These are phyloP conservation scores for Lasiurus cinereus DNA, from an alignment of 2,113 vertebrate genomes.

Conservation along the genomic window DNA sequence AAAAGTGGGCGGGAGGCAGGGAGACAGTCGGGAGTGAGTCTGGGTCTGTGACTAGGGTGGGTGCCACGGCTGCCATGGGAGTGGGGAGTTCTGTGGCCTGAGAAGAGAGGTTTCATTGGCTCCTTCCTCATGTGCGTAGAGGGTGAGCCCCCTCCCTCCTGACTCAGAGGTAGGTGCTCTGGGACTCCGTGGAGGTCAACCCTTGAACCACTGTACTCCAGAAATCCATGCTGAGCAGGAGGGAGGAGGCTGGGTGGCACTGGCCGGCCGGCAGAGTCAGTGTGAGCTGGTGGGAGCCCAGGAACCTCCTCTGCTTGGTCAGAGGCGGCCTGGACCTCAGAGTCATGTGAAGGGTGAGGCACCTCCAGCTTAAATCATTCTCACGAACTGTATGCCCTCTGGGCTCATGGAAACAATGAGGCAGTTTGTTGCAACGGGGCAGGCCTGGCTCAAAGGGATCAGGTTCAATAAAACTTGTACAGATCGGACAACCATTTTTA, in stretches of 20 bases:
- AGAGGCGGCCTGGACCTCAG: not conserved
- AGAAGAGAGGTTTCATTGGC: not conserved
- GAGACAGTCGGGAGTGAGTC: not conserved
- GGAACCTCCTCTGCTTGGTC: not conserved
- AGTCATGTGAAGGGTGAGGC: not conserved
- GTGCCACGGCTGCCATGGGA: too few relatives aligned
- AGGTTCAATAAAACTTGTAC: not conserved
- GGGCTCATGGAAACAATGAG: not conserved
- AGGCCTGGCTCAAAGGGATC: not conserved
- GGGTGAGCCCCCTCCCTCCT: not conserved
- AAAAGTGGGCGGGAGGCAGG: not conserved
- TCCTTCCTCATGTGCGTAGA: not conserved
- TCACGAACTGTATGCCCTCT: not conserved
- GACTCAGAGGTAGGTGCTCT: not conserved
- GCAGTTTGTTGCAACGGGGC: too few relatives aligned
- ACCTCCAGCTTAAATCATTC: too few relatives aligned
- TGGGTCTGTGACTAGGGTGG: not conserved
- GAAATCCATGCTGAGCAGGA: not conserved
- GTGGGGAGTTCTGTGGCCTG: not conserved
- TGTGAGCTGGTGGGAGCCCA: not conserved
- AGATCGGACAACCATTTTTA: not conserved
- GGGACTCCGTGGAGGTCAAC: not conserved
- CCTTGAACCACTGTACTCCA: not conserved
- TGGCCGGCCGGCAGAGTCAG: not conserved
- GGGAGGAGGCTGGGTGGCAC: not conserved